A percentile compares a stretch with the other conserved stretches of the same genome.
Evolutionary conservation across 2,797 vertebrate genomes (phyloP).

Genomic region (Acanthurus tractus): DNA sequence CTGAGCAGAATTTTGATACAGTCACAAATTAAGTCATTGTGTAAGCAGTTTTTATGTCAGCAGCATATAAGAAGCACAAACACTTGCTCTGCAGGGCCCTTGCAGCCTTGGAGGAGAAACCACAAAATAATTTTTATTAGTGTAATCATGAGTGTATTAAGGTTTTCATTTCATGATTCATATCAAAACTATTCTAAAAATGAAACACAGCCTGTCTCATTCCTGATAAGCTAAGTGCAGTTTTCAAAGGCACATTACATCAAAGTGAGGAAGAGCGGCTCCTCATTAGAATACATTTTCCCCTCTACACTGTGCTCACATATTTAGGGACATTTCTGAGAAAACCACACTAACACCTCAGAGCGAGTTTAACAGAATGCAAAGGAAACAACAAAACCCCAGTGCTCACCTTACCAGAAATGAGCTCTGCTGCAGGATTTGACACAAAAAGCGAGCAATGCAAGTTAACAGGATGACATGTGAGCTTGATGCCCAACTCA

Average conservation of each 20-base stretch:
- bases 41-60: background rate
- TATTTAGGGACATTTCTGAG: conserved; percentile 64
- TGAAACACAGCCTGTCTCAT: background rate
- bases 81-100: background rate
- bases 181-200: background rate
- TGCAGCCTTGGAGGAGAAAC: background rate
- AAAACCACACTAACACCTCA: conserved; percentile 69
- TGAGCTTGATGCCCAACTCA: conserved; percentile 11
- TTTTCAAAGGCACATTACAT: background rate
- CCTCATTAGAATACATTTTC: conserved; percentile 33
- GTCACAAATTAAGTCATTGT: background rate
- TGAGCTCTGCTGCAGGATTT: conserved; percentile 56
- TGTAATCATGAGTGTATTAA: too few species aligned
- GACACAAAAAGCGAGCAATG: conserved; percentile 50
- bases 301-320: conserved; percentile 1
- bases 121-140: background rate
- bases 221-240: background rate
- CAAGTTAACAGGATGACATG: conserved; percentile 47
- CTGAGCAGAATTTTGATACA: background rate
- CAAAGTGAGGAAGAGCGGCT: background rate
- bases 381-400: conserved; percentile 61
- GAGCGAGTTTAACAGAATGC: conserved; percentile 27
- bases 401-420: conserved; percentile 69
- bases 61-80: background rate
- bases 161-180: background rate